Conservation (phyloP, 2,797 vertebrate genomes). For the Parotocinclus haroldoi region DNA sequence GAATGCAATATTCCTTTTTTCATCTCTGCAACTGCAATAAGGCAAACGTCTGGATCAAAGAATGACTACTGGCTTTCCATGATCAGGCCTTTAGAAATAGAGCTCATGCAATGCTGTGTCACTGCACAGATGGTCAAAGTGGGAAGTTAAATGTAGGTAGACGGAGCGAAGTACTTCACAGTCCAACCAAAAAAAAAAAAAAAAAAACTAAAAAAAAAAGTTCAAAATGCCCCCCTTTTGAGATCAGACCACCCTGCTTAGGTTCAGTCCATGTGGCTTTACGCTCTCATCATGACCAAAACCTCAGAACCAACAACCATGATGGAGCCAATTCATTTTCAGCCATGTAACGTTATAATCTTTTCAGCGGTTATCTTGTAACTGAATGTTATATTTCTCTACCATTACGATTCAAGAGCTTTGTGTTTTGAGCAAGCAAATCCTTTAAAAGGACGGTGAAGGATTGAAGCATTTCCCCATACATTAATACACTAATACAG, state of each 20-base stretch:
- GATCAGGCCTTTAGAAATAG: neutral
- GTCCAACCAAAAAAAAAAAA: neutral
- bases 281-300: conserved; percentile 11
- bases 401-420: no score
- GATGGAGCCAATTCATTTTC: no score
- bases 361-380: no score
- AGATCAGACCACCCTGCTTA: conserved; percentile 15
- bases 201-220: no score
- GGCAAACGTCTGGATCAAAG: neutral
- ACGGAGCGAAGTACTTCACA: neutral
- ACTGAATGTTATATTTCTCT: no score
- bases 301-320: neutral
- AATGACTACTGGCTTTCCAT: conserved; percentile 20
- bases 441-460: neutral
- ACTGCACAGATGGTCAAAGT: conserved; percentile 7
- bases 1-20: conserved; percentile 44
- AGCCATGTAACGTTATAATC: no score
- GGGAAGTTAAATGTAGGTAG: neutral
- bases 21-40: conserved; percentile 34
- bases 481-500: no score
- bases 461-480: neutral
- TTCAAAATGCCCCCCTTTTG: neutral
- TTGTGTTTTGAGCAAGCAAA: no score
- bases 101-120: conserved; percentile 1
- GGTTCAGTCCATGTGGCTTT: neutral